These are phyloP conservation scores for Hydrolagus affinis DNA, from an alignment of 2,113 vertebrate genomes.

Conservation along the genomic window DNA sequence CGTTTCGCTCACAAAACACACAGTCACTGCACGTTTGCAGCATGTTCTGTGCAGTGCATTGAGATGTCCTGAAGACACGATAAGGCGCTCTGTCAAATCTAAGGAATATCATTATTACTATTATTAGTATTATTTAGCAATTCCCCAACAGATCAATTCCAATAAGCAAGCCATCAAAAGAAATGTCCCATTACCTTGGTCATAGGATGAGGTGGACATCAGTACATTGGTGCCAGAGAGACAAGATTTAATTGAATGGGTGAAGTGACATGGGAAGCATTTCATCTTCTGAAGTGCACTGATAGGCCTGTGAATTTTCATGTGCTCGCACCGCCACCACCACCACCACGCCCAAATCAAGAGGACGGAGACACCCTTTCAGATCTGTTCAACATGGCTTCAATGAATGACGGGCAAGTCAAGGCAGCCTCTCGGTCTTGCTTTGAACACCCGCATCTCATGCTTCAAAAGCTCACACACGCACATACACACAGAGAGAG, in stretches of 20 bases:
- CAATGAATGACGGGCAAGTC: background rate
- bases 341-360: slow-evolving; percentile 4
- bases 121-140: too few relatives aligned
- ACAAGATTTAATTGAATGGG: slow-evolving; percentile 34
- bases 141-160: too few relatives aligned
- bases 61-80: too few relatives aligned
- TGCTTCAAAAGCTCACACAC: background rate
- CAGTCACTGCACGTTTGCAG: too few relatives aligned
- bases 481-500: too few relatives aligned
- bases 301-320: slow-evolving; percentile 37
- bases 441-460: background rate
- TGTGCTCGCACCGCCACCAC: slow-evolving; percentile 38
- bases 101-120: too few relatives aligned
- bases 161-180: slow-evolving; percentile 34
- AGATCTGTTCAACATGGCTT: background rate
- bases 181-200: slow-evolving; percentile 39
- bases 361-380: background rate
- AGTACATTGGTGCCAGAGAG: slow-evolving; percentile 40
- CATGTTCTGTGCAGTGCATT: too few relatives aligned
- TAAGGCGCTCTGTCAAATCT: too few relatives aligned
- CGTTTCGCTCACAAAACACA: too few relatives aligned
- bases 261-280: slow-evolving; percentile 43
- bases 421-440: background rate
- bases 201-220: slow-evolving; percentile 39
- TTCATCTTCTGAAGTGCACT: slow-evolving; percentile 40